Base-by-base conservation (phyloP, 2,113 vertebrate genomes). In the Gnathonemus echidnorhynchus region DNA sequence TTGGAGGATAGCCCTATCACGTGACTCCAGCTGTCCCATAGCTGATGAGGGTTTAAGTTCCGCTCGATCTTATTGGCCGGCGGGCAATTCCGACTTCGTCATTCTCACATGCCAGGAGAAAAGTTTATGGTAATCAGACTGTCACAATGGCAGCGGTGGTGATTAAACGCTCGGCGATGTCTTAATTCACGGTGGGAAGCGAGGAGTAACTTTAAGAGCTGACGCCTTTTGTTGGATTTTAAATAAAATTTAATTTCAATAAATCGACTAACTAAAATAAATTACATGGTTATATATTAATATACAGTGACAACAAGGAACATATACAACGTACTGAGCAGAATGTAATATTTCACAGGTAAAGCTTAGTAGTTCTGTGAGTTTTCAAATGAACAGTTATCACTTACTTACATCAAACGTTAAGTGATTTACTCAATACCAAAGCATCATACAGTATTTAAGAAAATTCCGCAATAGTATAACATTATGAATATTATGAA, bases 1-100 rank as follows among this genome's bases (percentile, higher is more conserved):
- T 95, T 93, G 94, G 56, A 52, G 48, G 21, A 5, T 5, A 84
- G 83, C 17, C 27, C 35, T 45, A 21, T 88, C 77, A 84, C 94
- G 46, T 89, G 66, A 87, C 86, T 35, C 0, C 2, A 5, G 31
- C n/a, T 53, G 50, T 31, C 86, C 17, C 27, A 56, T 56, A 19
- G 49, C 5, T 31, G 31, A 13, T 42, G 83, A 45, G 8, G 13
- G 13, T 31, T 35, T 74, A 53, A 6, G 6, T 39, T 77, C 31
- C 35, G 70, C 70, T 77, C 4, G 6, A 42, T 77, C 31, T 42
- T 7, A 77, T 77, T 77, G 70, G 35, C 27, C 15, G 15, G 35
- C 35, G 1, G 35, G 1, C 74, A 39, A 17, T 80, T 80, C 35
- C 35, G 74, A 19, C 74, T 35, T 19, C 70, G 4, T 77, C n/a